Evolutionary conservation across 2,888 invertebrate genomes (phyloP), one percentile per base, ranked within the genome.

Genomic region (Dryococelus australis): DNA sequence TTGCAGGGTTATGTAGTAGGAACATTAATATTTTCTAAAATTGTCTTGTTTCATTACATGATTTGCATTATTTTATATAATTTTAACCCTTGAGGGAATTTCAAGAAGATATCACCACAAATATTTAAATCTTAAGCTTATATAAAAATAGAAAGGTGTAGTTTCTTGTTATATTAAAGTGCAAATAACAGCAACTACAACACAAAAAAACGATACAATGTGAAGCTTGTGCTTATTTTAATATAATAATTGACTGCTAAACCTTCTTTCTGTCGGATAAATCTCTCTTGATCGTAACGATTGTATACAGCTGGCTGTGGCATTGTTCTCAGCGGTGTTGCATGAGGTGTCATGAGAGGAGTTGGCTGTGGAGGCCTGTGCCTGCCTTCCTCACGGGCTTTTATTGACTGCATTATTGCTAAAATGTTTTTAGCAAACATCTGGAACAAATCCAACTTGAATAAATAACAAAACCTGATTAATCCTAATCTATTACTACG

Each of bases 221-320:
- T 47, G 2, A 47, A 47, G 47, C 16, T 47, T 47, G 10, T 47
- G 47, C 47, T 47, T 47, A 47, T 47, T 47, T 47, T 5, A 47
- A 13, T 47, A 9, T 47, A 47, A 47, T 9, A 47, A 47, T 47
- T 12, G 12, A 47, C 16, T 16, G 16, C 8, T 86, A 51, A 91
- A 96, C 96, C 96, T 94, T 99, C 98, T 93, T 98, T 98, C 91
- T 97, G 97, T 35, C 97, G 94, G 91, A 96, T 97, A 93, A 99
- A 99, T 91, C 98, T 94, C 94, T 99, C 99, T 94, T 99, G 99
- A 95, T 99, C 99, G 94, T 99, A 99, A 94, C 99, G 97, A 95
- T 98, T 99, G 93, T 99, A 99, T 86, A 97, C 97, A n/a, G 94
- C 94, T 4, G 95, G 95, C 90, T 93, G 97, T 89, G 94, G 94